phyloP scores from a whole-genome alignment of 2,888 invertebrate genomes.

The Matsumyia berberina region DNA sequence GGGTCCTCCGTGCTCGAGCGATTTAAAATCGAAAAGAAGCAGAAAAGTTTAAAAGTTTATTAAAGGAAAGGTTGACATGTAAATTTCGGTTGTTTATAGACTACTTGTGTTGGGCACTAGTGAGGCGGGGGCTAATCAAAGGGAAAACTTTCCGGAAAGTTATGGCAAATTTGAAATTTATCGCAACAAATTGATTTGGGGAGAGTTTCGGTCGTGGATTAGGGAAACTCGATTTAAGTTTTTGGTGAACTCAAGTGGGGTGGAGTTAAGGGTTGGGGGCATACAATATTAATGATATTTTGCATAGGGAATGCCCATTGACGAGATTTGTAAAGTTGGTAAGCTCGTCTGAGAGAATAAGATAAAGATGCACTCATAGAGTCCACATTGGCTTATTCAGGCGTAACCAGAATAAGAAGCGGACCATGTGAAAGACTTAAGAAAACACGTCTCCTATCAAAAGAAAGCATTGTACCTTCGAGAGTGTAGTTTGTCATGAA shows the following conservation, averaged over 20 bases:
- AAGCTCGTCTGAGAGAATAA: too few species aligned
- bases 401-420: too few species aligned
- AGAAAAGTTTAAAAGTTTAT: constrained; percentile 66
- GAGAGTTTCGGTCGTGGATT: constrained; percentile 56
- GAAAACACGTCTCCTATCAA: too few species aligned
- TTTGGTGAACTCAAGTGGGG: constrained; percentile 9
- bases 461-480: too few species aligned
- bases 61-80: constrained; percentile 62
- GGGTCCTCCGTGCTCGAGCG: neutral
- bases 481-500: too few species aligned
- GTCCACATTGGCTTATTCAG: too few species aligned
- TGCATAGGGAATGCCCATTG: neutral
- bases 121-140: constrained; percentile 24
- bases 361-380: too few species aligned
- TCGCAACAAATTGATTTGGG: constrained; percentile 66
- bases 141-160: constrained; percentile 31
- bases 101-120: neutral
- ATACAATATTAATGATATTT: constrained; percentile 11
- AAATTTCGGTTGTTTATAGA: constrained; percentile 27
- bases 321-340: too few species aligned
- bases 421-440: too few species aligned
- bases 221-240: constrained; percentile 50
- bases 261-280: neutral
- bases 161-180: constrained; percentile 57
- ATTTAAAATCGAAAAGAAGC: constrained; percentile 58